phyloP scores from a whole-genome alignment of 1,140 invertebrate species.

The Drosophila punjabiensis region DNA sequence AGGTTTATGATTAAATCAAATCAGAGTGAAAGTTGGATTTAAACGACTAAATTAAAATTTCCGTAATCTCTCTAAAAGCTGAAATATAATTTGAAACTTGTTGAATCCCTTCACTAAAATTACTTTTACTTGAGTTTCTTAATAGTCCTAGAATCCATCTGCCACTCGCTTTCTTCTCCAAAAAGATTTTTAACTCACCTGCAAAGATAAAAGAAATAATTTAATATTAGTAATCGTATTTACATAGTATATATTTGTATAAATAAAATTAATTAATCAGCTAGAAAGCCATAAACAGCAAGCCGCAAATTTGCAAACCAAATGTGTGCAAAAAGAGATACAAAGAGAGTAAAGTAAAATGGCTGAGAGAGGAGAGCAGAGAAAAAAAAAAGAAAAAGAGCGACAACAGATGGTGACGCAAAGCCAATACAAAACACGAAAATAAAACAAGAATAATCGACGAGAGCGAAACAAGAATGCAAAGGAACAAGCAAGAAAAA shows the following conservation, averaged over 20 bases:
- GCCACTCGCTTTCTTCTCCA: neutral
- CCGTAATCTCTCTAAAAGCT: neutral
- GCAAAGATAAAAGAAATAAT: constrained; percentile 28
- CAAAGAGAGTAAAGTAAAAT: constrained; percentile 36
- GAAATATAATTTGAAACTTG: neutral
- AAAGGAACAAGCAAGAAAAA: constrained; percentile 10
- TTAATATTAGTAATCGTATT: constrained; percentile 29
- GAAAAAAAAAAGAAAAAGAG: constrained; percentile 9
- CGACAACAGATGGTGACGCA: constrained; percentile 45
- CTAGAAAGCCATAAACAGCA: constrained; percentile 39
- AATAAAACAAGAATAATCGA: constrained; percentile 10
- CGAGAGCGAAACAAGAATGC: constrained; percentile 25
- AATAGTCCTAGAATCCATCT: constrained; percentile 5
- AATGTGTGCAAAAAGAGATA: constrained; percentile 65
- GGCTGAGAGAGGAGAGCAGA: constrained; percentile 11
- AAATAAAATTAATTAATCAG: constrained; percentile 66
- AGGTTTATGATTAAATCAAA: neutral
- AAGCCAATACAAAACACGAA: constrained; percentile 41
- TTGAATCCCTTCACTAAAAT: neutral
- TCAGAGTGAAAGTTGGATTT: neutral
- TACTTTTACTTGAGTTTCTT: neutral
- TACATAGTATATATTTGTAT: neutral
- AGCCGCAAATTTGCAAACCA: constrained; percentile 60
- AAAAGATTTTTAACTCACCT: constrained; percentile 45
- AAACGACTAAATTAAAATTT: too few relatives aligned